Evolutionary conservation across 2,113 vertebrate genomes (phyloP), one percentile per base, ranked within the genome.

Genomic region (Myocastor coypus): DNA sequence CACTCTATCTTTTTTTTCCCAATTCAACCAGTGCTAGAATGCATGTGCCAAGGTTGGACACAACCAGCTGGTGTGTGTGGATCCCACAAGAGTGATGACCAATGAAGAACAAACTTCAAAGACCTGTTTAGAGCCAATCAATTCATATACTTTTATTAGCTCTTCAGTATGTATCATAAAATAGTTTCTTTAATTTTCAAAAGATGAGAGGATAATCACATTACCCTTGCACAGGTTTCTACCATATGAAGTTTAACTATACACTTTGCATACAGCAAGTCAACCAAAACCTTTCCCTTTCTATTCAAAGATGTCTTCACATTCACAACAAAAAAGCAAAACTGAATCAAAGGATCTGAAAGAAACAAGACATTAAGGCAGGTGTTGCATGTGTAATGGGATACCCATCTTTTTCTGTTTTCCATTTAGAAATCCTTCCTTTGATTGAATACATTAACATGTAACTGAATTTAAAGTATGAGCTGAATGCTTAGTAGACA

Each of bases 171-270:
- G 22, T 9, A 73, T 28, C 26, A 16, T 59, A 24, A 91, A 82
- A 82, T 40, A 28, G 73, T 94, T 80, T 64, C 16, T 89, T 12
- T 40, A 19, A 82, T 69, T 89, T 92, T 57, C 16, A 89, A 91
- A 78, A 6, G n/a, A 20, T 42, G 71, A 57, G 0, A 11, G 52
- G 7, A 59, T 19, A 64, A 89, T 57, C 5, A 34, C 5, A 40
- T 85, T 78, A 77, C 71, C 85, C 37, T 32, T 64, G 59, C 40
- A 66, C 19, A 66, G 7, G n/a, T 55, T 83, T 89, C 73, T 86
- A 57, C 52, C 42, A 61, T 34, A 68, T 40, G n/a, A 64, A 50
- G 50, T 32, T 40, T 32, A 28, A 92, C 52, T 52, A 71, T 80
- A 24, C 30, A 16, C 5, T 87, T 66, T 85, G 9, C 26, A 68